These are phyloP conservation scores for Augiades crinisus DNA, from an alignment of 2,888 invertebrate species.

Conservation along the genomic window DNA sequence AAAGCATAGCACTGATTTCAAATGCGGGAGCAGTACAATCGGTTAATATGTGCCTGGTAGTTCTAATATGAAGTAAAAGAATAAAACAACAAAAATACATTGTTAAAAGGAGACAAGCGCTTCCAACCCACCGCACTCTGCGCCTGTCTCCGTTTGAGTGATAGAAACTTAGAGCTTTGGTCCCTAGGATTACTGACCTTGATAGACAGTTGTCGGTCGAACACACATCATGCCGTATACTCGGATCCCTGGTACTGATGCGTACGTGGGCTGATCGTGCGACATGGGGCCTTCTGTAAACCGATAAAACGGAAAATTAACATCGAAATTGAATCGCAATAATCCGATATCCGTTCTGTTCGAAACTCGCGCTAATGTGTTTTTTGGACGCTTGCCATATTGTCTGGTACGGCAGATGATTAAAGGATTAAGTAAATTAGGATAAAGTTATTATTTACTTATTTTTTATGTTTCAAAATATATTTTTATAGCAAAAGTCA, in stretches of 20 bases:
- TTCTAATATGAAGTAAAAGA: no score
- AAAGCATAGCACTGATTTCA: no score
- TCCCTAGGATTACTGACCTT: slow-evolving; percentile 53
- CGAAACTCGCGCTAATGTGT: slow-evolving; percentile 14
- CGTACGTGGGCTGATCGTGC: slow-evolving; percentile 96
- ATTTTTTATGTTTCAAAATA: no score
- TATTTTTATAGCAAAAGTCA: no score
- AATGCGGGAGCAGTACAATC: no score
- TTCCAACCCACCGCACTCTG: no score
- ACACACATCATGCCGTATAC: slow-evolving; percentile 98
- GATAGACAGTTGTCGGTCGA: slow-evolving; percentile 65
- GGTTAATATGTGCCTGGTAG: no score
- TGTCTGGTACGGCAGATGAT: slow-evolving; percentile 13
- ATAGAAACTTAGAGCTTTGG: no score
- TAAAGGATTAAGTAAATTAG: slow-evolving; percentile 19
- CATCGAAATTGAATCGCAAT: slow-evolving; percentile 17
- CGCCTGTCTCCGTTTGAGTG: no score
- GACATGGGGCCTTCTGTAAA: slow-evolving; percentile 94
- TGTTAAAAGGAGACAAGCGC: no score
- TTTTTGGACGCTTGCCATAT: slow-evolving; percentile 21
- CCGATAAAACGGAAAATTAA: slow-evolving; percentile 2
- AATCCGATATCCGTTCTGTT: slow-evolving; percentile 21
- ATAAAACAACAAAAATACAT: no score
- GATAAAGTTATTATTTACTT: no score
- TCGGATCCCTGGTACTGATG: slow-evolving; percentile 95